phyloP scores from a whole-genome alignment of 2,113 vertebrate genomes.

The Oriolus oriolus region DNA sequence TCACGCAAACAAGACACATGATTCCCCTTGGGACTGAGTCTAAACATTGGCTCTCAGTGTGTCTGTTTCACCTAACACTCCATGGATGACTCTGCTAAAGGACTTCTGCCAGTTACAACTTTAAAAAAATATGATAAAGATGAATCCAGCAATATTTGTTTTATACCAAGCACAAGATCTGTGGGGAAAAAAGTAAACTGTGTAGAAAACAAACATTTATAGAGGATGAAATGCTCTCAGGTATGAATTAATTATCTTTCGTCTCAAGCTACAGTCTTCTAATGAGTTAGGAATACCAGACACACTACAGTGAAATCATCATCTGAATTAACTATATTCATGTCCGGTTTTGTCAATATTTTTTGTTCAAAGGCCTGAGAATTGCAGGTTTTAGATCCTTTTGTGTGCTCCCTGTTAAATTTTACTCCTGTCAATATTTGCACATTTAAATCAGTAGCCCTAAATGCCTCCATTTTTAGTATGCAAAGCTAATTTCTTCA shows the following conservation, averaged over 20 bases:
- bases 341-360: neutral
- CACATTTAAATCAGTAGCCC: neutral
- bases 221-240: neutral
- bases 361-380: neutral
- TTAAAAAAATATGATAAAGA: neutral
- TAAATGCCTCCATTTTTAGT: neutral
- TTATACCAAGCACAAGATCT: neutral
- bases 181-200: neutral
- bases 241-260: neutral
- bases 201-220: neutral
- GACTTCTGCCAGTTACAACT: neutral
- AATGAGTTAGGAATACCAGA: neutral
- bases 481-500: neutral
- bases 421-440: neutral
- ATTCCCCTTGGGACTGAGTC: neutral
- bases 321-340: neutral
- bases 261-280: neutral
- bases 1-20: fast-evolving
- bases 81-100: neutral
- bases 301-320: neutral
- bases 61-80: neutral
- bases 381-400: neutral
- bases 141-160: neutral
- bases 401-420: neutral
- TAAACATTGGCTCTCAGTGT: neutral